Base-by-base conservation (phyloP, 2,113 vertebrate genomes). In the Triplophysa dalaica region DNA sequence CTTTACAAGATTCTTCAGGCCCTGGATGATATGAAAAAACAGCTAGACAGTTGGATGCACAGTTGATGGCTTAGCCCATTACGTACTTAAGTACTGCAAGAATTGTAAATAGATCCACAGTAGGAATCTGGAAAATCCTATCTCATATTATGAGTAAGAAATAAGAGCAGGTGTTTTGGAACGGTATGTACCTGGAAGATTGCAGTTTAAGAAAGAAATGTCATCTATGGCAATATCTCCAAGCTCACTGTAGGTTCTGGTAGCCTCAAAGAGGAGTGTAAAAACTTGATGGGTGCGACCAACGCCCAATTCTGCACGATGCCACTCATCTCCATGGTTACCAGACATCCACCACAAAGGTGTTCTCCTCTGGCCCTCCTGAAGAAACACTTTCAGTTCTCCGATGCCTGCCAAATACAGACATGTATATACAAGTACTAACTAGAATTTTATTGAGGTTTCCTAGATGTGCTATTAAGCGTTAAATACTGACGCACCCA, bases 181-280 rank as follows among this genome's bases (percentile, higher is more conserved):
- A 58, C 19, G 2, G 19, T 21, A 43, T 65, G 22, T 85, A 92
- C 92, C 91, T 79, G 90, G 86, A 19, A 92, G 80, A 43, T 79
- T 77, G 82, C 93, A 93, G 87, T 87, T 89, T 29, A 83, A 76
- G 79, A 93, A 90, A 75, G 64, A 7, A 6, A 94, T 79, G 84
- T 93, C 91, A 70, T 94, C 93, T 21, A 94, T 82, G 43, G 89
- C 85, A 0, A 93, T 78, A 70, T 92, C 88, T 61, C 91, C 91
- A 0, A 83, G 86, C 4, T 74, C 50, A 50, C 73, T 84, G 13
- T 91, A 92, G 58, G 78, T 80, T 66, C 87, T 86, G 76, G 87
- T 87, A 45, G 90, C 90, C 82, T 92, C 84, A 69, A 93, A 92
- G 52, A 89, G 67, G 70, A 94, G 38, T 41, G 24, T 73, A 70